Evolutionary conservation across 2,113 vertebrate species (phyloP).

Genomic region (Erinaceus europaeus): DNA sequence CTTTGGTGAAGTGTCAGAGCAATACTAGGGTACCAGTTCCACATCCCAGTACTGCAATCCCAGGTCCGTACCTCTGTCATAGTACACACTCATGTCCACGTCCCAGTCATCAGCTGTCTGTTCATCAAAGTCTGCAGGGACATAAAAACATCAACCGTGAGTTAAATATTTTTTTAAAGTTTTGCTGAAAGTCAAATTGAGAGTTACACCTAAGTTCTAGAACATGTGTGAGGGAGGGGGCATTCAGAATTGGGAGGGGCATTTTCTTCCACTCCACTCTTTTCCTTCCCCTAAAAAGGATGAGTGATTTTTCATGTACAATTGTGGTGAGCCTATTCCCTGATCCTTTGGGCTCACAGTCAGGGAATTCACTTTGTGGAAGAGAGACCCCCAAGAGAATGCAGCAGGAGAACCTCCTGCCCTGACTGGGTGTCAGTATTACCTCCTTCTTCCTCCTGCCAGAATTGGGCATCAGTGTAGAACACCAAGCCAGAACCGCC

Average conservation of each 20-base stretch:
- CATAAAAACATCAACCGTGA: conserved; percentile 30
- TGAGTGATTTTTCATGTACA: background rate
- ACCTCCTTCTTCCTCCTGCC: conserved; percentile 95
- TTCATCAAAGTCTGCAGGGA: conserved; percentile 94
- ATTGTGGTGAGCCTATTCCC: background rate
- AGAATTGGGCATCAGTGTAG: conserved; percentile 97
- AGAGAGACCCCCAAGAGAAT: background rate
- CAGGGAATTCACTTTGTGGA: background rate
- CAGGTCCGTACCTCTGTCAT: conserved; percentile 89
- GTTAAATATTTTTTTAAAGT: background rate
- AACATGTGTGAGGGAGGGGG: too few relatives aligned
- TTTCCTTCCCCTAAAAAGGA: background rate
- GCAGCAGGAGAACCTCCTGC: background rate
- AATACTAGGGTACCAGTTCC: background rate
- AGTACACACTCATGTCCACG: conserved; percentile 98
- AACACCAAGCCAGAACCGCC: conserved; percentile 96
- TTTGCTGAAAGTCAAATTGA: conserved; percentile 1
- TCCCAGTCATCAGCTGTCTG: conserved; percentile 98
- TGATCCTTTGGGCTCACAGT: background rate
- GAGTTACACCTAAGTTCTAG: too few relatives aligned
- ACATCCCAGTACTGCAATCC: background rate
- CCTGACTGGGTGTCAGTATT: background rate
- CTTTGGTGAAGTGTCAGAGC: background rate
- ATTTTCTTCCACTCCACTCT: background rate
- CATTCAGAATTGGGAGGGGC: conserved; percentile 4